Percentiles rank a stretch among this genome's conserved stretches.
Conservation (phyloP, 2,797 vertebrate genomes). For the Melanotaenia parkinsoni region DNA sequence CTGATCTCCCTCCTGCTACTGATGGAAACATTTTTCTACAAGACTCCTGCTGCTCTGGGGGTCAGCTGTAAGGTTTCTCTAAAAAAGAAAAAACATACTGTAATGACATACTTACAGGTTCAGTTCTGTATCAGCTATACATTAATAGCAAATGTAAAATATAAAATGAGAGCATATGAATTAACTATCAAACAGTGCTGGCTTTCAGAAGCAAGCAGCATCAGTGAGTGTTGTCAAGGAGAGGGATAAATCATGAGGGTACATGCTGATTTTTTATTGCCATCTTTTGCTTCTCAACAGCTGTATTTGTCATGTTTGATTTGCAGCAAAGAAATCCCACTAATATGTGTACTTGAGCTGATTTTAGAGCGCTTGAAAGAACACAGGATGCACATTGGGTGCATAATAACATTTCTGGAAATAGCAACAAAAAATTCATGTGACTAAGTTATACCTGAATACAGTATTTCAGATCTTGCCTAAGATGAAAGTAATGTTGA, state of each 20-base stretch:
- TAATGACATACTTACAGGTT: constrained; percentile 25
- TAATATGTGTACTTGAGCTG: too few species aligned
- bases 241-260: constrained; percentile 18
- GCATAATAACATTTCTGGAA: too few species aligned
- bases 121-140: constrained; percentile 43
- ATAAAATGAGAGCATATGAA: constrained; percentile 61
- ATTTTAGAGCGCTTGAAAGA: too few species aligned
- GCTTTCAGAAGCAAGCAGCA: constrained; percentile 35
- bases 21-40: constrained; percentile 59
- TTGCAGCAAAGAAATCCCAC: neutral
- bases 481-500: too few species aligned
- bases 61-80: constrained; percentile 45
- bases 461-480: too few species aligned
- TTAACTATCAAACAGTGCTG: constrained; percentile 53
- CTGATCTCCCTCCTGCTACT: constrained; percentile 58
- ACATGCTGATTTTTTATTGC: constrained; percentile 2
- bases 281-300: neutral
- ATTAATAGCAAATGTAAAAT: constrained; percentile 61
- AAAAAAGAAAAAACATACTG: constrained; percentile 1
- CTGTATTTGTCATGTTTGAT: neutral
- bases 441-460: too few species aligned
- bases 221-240: constrained; percentile 37
- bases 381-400: too few species aligned
- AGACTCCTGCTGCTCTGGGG: constrained; percentile 55
- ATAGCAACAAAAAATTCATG: too few species aligned